A percentile compares a stretch with the other conserved stretches of the same genome.
phyloP scores from a whole-genome alignment of 2,888 invertebrate species.

The Eucera pruinosa region DNA sequence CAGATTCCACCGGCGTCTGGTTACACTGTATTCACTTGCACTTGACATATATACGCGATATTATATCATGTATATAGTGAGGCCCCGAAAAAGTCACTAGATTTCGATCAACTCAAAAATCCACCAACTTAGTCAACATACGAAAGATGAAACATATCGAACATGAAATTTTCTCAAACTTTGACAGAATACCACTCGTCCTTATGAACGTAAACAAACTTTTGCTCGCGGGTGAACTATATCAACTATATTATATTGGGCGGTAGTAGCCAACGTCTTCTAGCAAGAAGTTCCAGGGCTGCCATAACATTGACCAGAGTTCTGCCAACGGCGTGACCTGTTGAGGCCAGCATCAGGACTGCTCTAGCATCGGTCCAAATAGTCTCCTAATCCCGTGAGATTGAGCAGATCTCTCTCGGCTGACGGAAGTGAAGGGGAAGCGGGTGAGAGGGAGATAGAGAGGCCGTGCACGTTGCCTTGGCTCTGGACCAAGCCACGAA shows the following conservation, averaged over 20 bases:
- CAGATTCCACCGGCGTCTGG: neutral
- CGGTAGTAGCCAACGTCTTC: no score
- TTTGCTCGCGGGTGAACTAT: no score
- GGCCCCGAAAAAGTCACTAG: neutral
- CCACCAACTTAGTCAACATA: no score
- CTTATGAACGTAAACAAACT: no score
- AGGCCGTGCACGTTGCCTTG: conserved; percentile 37
- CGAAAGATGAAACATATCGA: no score
- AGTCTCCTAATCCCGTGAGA: conserved; percentile 31
- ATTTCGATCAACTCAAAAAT: neutral
- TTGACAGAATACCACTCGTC: no score
- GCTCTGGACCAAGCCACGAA: conserved; percentile 52
- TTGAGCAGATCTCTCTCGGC: conserved; percentile 19
- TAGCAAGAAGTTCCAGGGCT: neutral
- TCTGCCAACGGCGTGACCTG: conserved; percentile 6
- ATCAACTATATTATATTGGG: no score
- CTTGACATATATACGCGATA: conserved; percentile 11
- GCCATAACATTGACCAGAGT: neutral
- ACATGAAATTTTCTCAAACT: neutral
- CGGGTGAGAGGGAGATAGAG: neutral
- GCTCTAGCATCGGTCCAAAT: neutral
- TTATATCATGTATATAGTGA: conserved; percentile 10
- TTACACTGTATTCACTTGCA: conserved; percentile 6
- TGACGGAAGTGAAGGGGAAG: conserved; percentile 20
- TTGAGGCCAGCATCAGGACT: conserved; percentile 4